Percentiles rank a stretch among this genome's conserved stretches.
Evolutionary conservation across 1,140 invertebrate genomes (phyloP).

Genomic region (Atta texana): DNA sequence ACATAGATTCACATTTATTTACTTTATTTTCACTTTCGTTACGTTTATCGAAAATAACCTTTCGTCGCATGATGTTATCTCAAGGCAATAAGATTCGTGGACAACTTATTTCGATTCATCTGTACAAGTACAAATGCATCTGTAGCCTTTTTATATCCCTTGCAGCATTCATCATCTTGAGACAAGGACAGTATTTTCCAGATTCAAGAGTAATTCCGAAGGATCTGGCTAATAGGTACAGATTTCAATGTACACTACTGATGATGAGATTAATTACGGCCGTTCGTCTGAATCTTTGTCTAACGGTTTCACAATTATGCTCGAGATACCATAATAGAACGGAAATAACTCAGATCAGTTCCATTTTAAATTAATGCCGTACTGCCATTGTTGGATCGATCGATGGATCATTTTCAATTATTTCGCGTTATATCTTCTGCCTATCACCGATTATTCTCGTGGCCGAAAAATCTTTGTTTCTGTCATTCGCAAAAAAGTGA

Average conservation of each 20-base stretch:
- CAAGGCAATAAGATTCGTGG: neutral
- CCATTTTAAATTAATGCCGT: conserved; percentile 51
- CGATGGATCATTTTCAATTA: conserved; percentile 72
- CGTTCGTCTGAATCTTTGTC: neutral
- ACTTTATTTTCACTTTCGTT: neutral
- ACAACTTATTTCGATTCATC: neutral
- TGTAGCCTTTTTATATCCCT: neutral
- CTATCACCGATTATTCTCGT: neutral
- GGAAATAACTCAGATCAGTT: conserved; percentile 69
- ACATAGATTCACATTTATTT: neutral
- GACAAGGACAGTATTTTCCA: neutral
- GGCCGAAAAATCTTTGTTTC: conserved; percentile 6
- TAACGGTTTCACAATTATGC: conserved; percentile 18
- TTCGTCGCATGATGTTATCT: neutral
- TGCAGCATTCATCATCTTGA: conserved; percentile 17
- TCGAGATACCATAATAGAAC: conserved; percentile 56
- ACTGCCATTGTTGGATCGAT: conserved; percentile 13
- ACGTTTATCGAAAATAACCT: neutral
- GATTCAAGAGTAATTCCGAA: conserved; percentile 17
- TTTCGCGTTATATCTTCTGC: neutral
- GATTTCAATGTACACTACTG: neutral
- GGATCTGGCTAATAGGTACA: neutral
- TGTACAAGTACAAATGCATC: neutral
- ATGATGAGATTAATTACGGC: conserved; percentile 33
- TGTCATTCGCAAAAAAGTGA: conserved; percentile 1